These are phyloP conservation scores for Perdita meconis DNA, from an alignment of 2,888 invertebrate species.

Conservation along the genomic window DNA sequence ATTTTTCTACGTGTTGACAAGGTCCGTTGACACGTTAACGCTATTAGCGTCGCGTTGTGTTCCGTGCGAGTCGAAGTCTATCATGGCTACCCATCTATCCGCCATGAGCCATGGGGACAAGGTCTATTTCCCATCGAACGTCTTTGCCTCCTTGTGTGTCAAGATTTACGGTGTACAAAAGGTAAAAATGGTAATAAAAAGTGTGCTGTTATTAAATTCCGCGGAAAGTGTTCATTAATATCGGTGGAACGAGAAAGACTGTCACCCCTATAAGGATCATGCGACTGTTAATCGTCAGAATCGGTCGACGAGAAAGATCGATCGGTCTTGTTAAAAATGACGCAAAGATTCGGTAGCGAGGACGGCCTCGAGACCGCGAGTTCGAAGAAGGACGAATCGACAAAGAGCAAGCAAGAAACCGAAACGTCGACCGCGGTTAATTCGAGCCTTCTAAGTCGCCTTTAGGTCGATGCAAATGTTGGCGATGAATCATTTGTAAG, in stretches of 20 bases:
- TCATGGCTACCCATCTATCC: constrained; percentile 1
- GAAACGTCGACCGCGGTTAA: constrained; percentile 27
- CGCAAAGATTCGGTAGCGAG: constrained; percentile 26
- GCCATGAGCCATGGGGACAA: not conserved
- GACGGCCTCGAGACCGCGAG: not conserved
- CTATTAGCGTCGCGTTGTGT: not conserved
- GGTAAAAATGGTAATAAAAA: no score
- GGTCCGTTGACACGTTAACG: constrained; percentile 30
- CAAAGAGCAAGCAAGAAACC: constrained; percentile 19
- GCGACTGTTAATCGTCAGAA: constrained; percentile 18
- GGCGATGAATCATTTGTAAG: constrained; percentile 49
- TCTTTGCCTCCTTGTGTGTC: no score
- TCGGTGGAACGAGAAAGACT: not conserved
- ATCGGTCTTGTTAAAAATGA: constrained; percentile 39
- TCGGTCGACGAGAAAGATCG: constrained; percentile 24
- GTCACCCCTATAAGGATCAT: constrained; percentile 32
- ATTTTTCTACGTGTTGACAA: not conserved
- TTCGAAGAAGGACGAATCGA: constrained; percentile 2
- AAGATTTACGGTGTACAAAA: no score
- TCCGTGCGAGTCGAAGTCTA: not conserved
- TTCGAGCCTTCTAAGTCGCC: constrained; percentile 40
- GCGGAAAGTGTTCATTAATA: not conserved
- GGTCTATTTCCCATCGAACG: no score
- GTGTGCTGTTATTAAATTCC: constrained; percentile 10
- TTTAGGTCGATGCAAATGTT: constrained; percentile 56